Percentiles rank a stretch among this genome's conserved stretches.
Evolutionary conservation across 2,113 vertebrate species (phyloP).

Genomic region (Chroicocephalus ridibundus): DNA sequence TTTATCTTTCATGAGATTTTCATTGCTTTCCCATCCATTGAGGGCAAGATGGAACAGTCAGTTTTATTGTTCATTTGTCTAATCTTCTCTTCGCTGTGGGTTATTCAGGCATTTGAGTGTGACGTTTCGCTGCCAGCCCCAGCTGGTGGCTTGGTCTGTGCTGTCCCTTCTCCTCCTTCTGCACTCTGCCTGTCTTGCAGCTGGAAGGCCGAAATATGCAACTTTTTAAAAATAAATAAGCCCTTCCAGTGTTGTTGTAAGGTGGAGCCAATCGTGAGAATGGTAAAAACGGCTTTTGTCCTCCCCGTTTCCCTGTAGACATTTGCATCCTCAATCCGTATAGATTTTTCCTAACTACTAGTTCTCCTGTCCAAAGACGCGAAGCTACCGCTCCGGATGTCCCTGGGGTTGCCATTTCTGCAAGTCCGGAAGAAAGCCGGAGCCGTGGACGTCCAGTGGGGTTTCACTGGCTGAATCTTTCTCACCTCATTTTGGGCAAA

Average conservation of each 20-base stretch:
- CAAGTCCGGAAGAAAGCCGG: neutral
- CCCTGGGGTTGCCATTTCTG: neutral
- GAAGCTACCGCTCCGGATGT: neutral
- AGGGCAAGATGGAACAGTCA: constrained; percentile 26
- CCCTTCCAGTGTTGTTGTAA: neutral
- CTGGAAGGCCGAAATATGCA: neutral
- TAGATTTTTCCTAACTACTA: neutral
- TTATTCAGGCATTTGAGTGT: neutral
- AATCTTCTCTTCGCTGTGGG: constrained; percentile 31
- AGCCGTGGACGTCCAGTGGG: neutral
- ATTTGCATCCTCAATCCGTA: neutral
- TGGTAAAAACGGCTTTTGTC: neutral
- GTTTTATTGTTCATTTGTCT: constrained; percentile 59
- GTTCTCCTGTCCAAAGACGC: neutral
- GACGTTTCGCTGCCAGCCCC: constrained; percentile 13
- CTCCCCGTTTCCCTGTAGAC: neutral
- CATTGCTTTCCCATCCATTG: constrained; percentile 40
- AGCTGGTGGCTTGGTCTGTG: neutral
- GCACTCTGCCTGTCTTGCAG: neutral
- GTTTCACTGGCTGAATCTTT: neutral
- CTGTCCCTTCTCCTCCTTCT: neutral
- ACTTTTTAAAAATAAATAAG: neutral
- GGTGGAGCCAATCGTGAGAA: neutral
- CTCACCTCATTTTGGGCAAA: neutral
- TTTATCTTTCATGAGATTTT: constrained; percentile 59